Evolutionary conservation across 2,113 vertebrate genomes (phyloP).

Genomic region (Trogon surrucura): DNA sequence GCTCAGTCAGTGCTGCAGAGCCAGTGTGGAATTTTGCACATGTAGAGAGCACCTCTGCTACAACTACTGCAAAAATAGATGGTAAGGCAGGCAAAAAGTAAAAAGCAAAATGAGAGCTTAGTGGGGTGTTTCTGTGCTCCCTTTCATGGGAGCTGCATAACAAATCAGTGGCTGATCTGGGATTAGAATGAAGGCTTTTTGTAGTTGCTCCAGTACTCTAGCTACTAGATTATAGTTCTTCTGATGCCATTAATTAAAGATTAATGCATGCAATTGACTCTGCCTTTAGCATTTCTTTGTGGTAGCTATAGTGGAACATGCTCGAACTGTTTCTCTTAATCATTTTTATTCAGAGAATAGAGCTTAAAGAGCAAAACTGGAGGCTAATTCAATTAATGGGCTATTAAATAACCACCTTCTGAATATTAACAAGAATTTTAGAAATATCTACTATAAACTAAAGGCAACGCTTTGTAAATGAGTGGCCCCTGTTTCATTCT

Average conservation of each 20-base stretch:
- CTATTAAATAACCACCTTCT: neutral
- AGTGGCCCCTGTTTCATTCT: neutral
- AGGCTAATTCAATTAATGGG: neutral
- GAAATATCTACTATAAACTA: neutral
- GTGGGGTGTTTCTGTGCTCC: neutral
- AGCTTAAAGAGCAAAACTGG: neutral
- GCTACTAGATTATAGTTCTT: neutral
- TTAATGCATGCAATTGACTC: neutral
- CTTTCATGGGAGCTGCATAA: neutral
- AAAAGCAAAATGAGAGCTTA: neutral
- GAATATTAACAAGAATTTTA: neutral
- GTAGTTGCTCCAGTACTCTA: neutral
- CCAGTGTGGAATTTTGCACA: neutral
- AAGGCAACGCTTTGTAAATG: neutral
- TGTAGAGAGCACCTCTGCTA: neutral
- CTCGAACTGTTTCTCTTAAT: neutral
- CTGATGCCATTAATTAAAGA: conserved; percentile 11
- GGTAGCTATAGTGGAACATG: neutral
- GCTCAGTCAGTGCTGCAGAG: neutral
- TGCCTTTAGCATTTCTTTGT: neutral
- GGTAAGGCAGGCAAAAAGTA: neutral
- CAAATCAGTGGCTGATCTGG: neutral
- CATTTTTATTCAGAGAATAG: neutral
- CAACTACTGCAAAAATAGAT: neutral
- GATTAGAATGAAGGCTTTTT: neutral